These are phyloP conservation scores for Drosophila trapezifrons DNA, from an alignment of 1,140 invertebrate genomes.

Conservation along the genomic window DNA sequence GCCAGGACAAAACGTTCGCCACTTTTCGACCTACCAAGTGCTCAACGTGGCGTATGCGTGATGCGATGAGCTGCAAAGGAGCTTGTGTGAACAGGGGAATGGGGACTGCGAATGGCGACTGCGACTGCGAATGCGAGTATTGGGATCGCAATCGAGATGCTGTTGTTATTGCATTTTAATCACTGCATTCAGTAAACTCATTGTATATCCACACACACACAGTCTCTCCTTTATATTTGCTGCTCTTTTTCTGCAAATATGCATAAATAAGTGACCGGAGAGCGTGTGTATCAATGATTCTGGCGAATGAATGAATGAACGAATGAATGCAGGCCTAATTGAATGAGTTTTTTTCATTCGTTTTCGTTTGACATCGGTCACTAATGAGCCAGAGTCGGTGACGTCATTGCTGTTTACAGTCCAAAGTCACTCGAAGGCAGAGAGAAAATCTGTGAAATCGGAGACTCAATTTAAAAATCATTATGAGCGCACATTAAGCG, in stretches of 20 bases:
- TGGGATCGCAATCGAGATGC: constrained; percentile 2
- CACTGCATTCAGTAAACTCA: constrained; percentile 50
- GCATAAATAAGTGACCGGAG: constrained; percentile 32
- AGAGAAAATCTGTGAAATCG: constrained; percentile 63
- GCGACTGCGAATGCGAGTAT: constrained; percentile 2
- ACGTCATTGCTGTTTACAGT: constrained; percentile 37
- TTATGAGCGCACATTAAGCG: constrained; percentile 80
- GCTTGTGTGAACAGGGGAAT: background rate
- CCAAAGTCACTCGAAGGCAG: background rate
- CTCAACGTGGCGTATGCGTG: constrained; percentile 68
- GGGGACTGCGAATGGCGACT: background rate
- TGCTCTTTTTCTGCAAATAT: constrained; percentile 20
- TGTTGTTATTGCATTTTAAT: constrained; percentile 66
- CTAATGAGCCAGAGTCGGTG: constrained; percentile 66
- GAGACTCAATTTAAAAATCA: constrained; percentile 81
- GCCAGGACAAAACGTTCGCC: constrained; percentile 69
- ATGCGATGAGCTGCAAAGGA: constrained; percentile 44
- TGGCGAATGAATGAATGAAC: background rate
- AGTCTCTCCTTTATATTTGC: constrained; percentile 18
- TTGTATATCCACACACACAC: constrained; percentile 35
- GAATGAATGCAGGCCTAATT: constrained; percentile 10
- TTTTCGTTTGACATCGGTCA: constrained; percentile 25
- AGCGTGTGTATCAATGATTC: constrained; percentile 13
- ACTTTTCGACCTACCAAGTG: constrained; percentile 67
- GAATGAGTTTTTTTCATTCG: constrained; percentile 5